Percentiles rank a stretch among this genome's conserved stretches.
Evolutionary conservation across 2,113 vertebrate genomes (phyloP).

Genomic region (Lamprotornis superbus): DNA sequence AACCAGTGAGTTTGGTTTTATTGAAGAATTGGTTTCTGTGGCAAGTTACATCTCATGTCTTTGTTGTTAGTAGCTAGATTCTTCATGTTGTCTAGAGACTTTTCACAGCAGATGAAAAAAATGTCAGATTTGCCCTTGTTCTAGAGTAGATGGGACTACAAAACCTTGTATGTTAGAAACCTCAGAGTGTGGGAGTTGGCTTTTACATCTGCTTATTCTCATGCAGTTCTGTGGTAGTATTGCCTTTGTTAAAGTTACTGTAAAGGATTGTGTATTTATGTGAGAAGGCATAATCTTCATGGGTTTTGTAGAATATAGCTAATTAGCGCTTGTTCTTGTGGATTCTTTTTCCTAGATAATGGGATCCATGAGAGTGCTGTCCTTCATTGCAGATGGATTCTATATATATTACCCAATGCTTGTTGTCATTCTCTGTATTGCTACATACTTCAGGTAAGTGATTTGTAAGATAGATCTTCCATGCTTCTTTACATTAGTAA

Average conservation of each 20-base stretch:
- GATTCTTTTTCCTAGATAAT: conserved; percentile 82
- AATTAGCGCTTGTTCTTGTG: not conserved
- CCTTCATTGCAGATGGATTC: conserved; percentile 92
- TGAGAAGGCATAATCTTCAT: not conserved
- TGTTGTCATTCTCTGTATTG: conserved; percentile 91
- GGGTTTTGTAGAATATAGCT: not conserved
- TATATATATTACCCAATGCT: conserved; percentile 98
- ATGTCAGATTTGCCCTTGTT: not conserved
- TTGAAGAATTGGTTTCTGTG: not conserved
- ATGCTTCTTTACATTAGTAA: not conserved
- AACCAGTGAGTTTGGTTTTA: not conserved
- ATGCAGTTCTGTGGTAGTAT: not conserved
- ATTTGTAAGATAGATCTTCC: not conserved
- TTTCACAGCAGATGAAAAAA: not conserved
- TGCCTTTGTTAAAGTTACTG: not conserved
- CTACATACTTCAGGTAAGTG: conserved; percentile 89
- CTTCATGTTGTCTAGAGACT: not conserved
- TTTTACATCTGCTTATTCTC: not conserved
- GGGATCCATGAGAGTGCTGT: conserved; percentile 91
- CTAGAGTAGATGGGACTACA: not conserved
- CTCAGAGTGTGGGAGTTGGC: not conserved
- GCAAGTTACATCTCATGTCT: not conserved
- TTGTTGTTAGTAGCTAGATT: not conserved
- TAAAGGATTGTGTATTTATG: not conserved
- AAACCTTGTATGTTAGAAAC: not conserved